Evolutionary conservation across 2,113 vertebrate species (phyloP).

Genomic region (Macaca nemestrina): DNA sequence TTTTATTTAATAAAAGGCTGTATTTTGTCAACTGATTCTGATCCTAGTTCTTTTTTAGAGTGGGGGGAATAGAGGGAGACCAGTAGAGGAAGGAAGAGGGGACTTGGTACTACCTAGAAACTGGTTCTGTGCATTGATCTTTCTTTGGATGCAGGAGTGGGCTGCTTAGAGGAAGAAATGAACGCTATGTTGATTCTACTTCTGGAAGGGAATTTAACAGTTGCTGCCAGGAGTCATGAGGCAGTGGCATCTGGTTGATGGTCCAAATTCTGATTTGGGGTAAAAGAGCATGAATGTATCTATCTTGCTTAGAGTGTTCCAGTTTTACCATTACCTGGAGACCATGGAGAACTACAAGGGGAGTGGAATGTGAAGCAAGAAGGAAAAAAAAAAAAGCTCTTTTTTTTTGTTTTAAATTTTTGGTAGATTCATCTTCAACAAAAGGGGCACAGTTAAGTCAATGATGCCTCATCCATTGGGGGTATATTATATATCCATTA

Average conservation of each 20-base stretch:
- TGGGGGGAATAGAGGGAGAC: neutral
- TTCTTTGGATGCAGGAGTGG: neutral
- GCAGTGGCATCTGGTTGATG: neutral
- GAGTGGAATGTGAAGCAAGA: neutral
- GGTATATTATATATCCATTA: neutral
- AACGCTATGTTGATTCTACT: neutral
- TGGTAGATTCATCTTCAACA: neutral
- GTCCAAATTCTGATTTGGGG: neutral
- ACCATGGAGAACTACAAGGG: neutral
- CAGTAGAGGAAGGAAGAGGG: neutral
- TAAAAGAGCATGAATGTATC: neutral
- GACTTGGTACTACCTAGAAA: neutral
- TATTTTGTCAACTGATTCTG: neutral
- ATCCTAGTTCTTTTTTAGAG: neutral
- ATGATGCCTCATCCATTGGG: neutral
- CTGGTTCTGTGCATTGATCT: conserved; percentile 3
- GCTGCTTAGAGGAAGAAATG: neutral
- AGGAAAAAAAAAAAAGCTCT: neutral
- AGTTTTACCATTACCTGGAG: neutral
- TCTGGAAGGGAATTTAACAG: neutral
- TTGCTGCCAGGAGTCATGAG: neutral
- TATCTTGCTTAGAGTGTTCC: neutral
- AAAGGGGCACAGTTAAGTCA: neutral
- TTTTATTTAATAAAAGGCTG: neutral
- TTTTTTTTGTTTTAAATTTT: neutral